Conservation (phyloP, 2,113 vertebrate species). For the Malurus melanocephalus region DNA sequence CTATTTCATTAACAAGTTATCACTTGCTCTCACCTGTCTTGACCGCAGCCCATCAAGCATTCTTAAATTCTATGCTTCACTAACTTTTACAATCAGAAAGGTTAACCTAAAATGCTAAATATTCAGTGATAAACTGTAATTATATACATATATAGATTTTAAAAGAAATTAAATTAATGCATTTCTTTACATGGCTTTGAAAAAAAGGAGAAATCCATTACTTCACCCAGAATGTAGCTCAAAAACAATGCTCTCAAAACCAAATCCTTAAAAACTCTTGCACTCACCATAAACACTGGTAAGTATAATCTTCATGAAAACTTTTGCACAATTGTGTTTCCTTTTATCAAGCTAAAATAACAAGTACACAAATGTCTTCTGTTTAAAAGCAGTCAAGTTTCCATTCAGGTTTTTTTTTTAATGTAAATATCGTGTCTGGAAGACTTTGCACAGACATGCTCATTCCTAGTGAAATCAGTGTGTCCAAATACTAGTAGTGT, state of each 20-base stretch:
- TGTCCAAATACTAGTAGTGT: background rate
- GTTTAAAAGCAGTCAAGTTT: background rate
- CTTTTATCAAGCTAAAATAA: background rate
- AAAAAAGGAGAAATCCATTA: background rate
- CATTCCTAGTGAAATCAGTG: background rate
- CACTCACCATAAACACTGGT: background rate
- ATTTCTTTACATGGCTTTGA: background rate
- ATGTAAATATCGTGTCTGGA: background rate
- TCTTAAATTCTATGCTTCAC: background rate
- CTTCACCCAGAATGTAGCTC: background rate
- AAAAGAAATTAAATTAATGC: background rate
- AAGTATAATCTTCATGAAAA: background rate
- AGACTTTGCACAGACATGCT: background rate
- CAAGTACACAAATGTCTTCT: background rate
- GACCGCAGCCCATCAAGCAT: background rate
- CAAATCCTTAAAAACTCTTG: background rate
- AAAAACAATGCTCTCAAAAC: background rate
- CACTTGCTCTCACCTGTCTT: background rate
- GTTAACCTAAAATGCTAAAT: background rate
- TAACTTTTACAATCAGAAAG: background rate
- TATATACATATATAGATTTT: background rate
- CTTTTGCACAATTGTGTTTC: background rate
- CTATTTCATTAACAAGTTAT: constrained; percentile 9
- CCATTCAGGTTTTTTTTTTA: background rate
- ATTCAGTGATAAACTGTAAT: background rate